Evolutionary conservation across 2,797 vertebrate species (phyloP), one percentile per base, ranked within the genome.

Genomic region (Dryobates pubescens): DNA sequence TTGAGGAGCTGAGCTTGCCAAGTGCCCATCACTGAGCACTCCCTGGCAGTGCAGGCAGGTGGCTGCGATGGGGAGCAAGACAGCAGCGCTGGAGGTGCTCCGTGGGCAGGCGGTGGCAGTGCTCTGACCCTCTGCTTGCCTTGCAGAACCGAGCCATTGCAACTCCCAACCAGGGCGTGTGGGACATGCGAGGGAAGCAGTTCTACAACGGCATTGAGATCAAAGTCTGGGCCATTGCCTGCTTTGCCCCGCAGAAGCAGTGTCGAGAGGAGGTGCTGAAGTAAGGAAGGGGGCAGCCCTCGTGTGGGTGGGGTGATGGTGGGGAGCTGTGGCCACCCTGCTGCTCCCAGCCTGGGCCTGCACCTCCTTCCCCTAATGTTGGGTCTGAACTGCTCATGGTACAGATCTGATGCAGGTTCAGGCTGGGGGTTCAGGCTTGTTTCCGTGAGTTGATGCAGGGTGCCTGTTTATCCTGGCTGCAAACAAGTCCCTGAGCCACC

Each of bases 201-300:
- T 99, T 99, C 97, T 99, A 99, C 98, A 99, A 99, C 41, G 99
- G 99, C 92, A 99, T 99, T 34, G 99, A 99, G 98, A 99, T 99
- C 98, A 99, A 99, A 97, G 99, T 99, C 93, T 99, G 99, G 99
- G 99, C 99, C 30, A 99, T 99, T 56, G 99, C 99, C 86, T 99
- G 99, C 98, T 99, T 99, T 93, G 99, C 99, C 93, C 99, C 99
- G 2, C 99, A 99, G 98, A 99, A 99, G 96, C 99, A 99, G 96
- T 99, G 99, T 97, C 98, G 99, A 94, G 99, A 99, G 97, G 99
- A 99, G 96, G 99, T 99, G 97, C 98, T 99, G 88, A 99, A 99
- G 99, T 99, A 98, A 98, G 99, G 97, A 94, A 86, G 53, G 63
- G 93, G 93, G 72, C 62, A 86, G 82, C 64, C 88, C 14, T 1